Conservation (phyloP, 2,113 vertebrate species). For the Gasterosteus nipponicus region DNA sequence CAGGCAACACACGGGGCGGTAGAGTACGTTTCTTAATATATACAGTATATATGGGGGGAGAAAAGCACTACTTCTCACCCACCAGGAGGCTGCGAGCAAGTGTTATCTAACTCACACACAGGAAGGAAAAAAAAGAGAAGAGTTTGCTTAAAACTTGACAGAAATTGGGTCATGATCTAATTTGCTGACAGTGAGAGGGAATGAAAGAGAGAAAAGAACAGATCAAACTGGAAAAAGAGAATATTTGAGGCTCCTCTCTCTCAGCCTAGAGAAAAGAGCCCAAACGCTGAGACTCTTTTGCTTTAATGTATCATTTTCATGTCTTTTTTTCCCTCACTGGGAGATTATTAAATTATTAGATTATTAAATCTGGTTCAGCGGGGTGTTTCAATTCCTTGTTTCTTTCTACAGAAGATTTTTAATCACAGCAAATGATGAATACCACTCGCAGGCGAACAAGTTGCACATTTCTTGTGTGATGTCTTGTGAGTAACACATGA, state of each 20-base stretch:
- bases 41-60: neutral
- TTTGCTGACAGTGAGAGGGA: constrained; percentile 3
- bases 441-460: neutral
- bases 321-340: neutral
- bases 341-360: neutral
- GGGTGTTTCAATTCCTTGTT: neutral
- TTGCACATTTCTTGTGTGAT: neutral
- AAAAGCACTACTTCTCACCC: neutral
- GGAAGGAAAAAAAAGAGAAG: neutral
- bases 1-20: neutral
- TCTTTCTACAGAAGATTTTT: neutral
- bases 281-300: constrained; percentile 1
- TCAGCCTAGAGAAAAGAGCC: neutral
- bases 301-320: neutral
- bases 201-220: constrained; percentile 3
- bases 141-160: constrained; percentile 1
- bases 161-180: constrained; percentile 49
- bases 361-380: constrained; percentile 1
- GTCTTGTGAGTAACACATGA: constrained; percentile 25
- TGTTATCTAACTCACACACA: constrained; percentile 42
- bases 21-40: neutral
- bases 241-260: neutral
- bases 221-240: constrained; percentile 16
- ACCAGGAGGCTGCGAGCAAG: neutral
- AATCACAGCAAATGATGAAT: neutral